phyloP scores from a whole-genome alignment of 2,888 invertebrate genomes.

The Lasioglossum marginatum region DNA sequence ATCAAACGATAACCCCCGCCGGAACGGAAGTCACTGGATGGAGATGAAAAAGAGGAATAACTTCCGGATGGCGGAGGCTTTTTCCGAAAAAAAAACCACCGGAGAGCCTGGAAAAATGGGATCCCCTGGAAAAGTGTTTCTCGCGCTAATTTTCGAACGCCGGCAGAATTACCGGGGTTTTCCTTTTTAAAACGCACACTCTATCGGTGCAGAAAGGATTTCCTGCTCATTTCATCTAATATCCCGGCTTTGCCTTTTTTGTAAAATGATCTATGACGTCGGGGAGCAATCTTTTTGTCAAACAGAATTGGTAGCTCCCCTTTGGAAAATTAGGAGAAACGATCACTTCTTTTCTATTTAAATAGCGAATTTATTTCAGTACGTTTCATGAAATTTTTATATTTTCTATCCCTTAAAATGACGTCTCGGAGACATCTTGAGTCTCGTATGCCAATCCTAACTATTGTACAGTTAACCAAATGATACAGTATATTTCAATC shows the following conservation, averaged over 20 bases:
- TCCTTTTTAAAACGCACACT: not conserved
- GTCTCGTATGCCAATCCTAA: no score
- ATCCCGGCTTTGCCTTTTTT: not conserved
- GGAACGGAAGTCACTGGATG: conserved; percentile 54
- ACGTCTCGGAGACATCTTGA: no score
- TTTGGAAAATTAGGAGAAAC: no score
- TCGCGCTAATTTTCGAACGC: conserved; percentile 34
- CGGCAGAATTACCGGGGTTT: not conserved
- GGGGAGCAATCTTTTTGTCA: not conserved
- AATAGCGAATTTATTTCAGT: not conserved
- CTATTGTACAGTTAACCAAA: no score
- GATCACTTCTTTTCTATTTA: not conserved
- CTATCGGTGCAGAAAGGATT: not conserved
- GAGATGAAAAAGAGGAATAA: conserved; percentile 57
- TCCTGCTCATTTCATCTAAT: not conserved
- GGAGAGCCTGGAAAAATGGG: not conserved
- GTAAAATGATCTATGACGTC: not conserved
- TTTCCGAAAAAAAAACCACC: not conserved
- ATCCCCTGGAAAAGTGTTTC: conserved; percentile 24
- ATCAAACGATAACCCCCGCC: conserved; percentile 65
- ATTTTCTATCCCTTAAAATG: no score
- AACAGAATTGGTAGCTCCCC: not conserved
- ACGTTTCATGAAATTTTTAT: not conserved
- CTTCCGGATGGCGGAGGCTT: conserved; percentile 42
- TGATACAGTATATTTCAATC: no score